These are phyloP conservation scores for Drosophila nebulosa DNA, from an alignment of 1,140 invertebrate species.

Conservation along the genomic window DNA sequence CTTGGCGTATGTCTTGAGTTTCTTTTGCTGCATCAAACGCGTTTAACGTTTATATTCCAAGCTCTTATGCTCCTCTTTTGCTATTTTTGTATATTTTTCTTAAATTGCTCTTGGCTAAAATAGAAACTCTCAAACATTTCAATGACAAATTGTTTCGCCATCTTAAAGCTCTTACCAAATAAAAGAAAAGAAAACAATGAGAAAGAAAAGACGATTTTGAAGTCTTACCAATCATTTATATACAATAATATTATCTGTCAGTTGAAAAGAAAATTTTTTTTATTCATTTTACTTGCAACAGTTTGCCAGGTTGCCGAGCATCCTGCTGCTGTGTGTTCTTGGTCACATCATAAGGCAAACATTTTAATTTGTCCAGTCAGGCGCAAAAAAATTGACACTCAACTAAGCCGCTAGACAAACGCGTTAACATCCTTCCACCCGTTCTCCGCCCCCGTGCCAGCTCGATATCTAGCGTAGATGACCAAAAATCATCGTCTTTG, in stretches of 20 bases:
- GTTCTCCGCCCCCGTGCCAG: background rate
- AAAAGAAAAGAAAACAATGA: background rate
- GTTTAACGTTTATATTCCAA: too few relatives aligned
- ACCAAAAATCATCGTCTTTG: slow-evolving; percentile 41
- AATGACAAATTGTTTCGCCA: background rate
- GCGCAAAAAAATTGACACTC: slow-evolving; percentile 64
- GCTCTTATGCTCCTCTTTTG: background rate
- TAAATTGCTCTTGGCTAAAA: background rate
- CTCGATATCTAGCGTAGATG: too few relatives aligned
- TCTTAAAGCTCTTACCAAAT: background rate
- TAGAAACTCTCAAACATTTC: background rate
- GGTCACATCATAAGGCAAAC: slow-evolving; percentile 67
- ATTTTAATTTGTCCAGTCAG: slow-evolving; percentile 65
- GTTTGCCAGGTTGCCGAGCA: slow-evolving; percentile 5
- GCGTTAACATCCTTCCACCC: background rate
- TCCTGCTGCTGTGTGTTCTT: slow-evolving; percentile 26
- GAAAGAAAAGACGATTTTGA: background rate
- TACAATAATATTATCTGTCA: background rate
- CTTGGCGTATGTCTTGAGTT: too few relatives aligned
- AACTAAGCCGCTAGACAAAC: slow-evolving; percentile 54
- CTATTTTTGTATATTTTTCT: background rate
- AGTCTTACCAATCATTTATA: background rate
- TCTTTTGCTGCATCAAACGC: too few relatives aligned
- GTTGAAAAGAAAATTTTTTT: background rate
- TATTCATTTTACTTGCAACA: background rate